Evolutionary conservation across 2,797 vertebrate genomes (phyloP), one percentile per base, ranked within the genome.

Genomic region (Onychomys arenicola): DNA sequence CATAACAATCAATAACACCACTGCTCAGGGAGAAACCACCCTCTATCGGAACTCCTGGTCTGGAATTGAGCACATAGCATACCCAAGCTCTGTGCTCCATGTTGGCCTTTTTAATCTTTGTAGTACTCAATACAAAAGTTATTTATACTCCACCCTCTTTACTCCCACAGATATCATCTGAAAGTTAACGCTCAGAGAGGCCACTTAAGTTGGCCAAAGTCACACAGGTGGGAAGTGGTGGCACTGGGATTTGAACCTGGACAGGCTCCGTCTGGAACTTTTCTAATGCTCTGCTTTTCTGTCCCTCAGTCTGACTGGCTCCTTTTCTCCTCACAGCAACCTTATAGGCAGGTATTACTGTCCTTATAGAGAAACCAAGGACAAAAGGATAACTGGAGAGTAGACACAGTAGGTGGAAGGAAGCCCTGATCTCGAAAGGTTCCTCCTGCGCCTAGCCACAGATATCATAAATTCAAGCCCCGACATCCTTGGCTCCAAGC

Each of bases 251-350:
- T 87, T 81, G 37, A 87, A 80, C 32, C 85, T 34, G 19, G 29
- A 65, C 16, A 14, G 55, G 34, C 4, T 13, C 65, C 13, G 37
- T 29, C 85, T 71, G 19, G 65, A 87, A 37, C 49, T 85, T 87
- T 87, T 37, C 4, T 17, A 40, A 57, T 8, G 25, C 5, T 73
- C 67, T 73, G 23, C n/a, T 75, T 89, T 59, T 75, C 75, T 90
- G 43, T 11, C 25, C 11, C 27, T 6, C 10, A 57, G 52, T 23
- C n/a, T 43, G 17, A 63, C 43, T 75, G 29, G 49, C 61, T 78
- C 29, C 37, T 82, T 89, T 87, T 67, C 91, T 92, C 43, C 82
- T 94, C 76, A 84, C 3, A 88, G 75, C 43, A 65, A 57, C 49
- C 27, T 55, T 81, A 21, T 1, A 2, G 23, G 17, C 19, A 49